phyloP scores from a whole-genome alignment of 2,797 vertebrate genomes.

The Mionectes olivaceus region DNA sequence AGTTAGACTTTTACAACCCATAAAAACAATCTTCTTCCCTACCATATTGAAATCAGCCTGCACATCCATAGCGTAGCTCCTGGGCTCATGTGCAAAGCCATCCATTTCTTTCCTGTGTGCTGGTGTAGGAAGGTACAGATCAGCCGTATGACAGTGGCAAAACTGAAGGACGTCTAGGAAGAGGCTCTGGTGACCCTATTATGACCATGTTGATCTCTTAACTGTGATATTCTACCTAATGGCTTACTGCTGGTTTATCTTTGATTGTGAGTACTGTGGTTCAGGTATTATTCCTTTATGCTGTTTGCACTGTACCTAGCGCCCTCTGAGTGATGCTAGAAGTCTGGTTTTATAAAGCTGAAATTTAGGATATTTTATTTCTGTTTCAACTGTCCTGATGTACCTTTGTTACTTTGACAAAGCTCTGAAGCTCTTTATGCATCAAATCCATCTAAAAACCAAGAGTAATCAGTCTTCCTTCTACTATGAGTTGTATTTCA shows the following conservation, averaged over 20 bases:
- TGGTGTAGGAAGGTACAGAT: neutral
- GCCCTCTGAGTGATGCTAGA: neutral
- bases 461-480: neutral
- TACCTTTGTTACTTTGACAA: neutral
- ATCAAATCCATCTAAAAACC: neutral
- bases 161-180: neutral
- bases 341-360: neutral
- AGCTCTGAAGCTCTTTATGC: neutral
- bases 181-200: neutral
- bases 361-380: neutral
- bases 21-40: neutral
- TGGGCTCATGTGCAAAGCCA: neutral
- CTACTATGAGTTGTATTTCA: neutral
- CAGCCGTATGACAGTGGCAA: neutral
- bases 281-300: neutral
- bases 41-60: neutral
- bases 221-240: neutral
- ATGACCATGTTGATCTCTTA: accelerated
- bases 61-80: neutral
- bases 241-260: neutral
- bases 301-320: neutral
- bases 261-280: neutral
- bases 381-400: neutral
- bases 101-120: neutral
- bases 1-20: neutral